Base-by-base conservation (phyloP, 2,888 invertebrate species). In the Tenthredo mesomela region DNA sequence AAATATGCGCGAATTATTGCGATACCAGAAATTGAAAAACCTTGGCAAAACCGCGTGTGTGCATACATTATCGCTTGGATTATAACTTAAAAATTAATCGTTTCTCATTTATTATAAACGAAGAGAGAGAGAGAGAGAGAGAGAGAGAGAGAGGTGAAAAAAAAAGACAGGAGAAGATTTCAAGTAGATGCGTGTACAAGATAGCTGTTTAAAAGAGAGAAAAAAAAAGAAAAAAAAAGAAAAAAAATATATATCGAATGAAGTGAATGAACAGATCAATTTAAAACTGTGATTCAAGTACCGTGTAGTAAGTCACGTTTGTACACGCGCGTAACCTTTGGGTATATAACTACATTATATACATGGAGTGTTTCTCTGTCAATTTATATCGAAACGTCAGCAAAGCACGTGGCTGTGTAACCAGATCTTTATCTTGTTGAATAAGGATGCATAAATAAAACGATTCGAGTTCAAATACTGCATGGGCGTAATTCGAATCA, bases 371-470 rank as follows among this genome's bases (percentile, higher is more conserved):
- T 33, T 43, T 54, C 77, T 77, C 18, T 33, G 77, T 77, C 29
- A 77, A 77, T 54, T 77, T 77, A 50, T 54, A 77, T 77, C 77
- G 77, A 77, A 77, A 75, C 75, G 75, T 75, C 25, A 75, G 75
- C 25, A 75, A 77, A 77, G 33, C 77, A 54, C 77, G 29, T 29
- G 77, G 18, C 47, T 33, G 67, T 61, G 12, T 12, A 61, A 37
- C 21, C 37, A 37, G 50, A 54, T 50, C 29, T 77, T 7, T 54
- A 77, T 77, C 47, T 15, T 9, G n/a, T 40, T 61, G 80, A 61
- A 40, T 61, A 61, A 25, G 21, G 61, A 80, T 61, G 80, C 21
- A 80, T 58, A 40, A 80, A 77, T 77, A 54, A 80, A 61, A 61
- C 15, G 21, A 80, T 80, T 21, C 4, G 33, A 80, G 40, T 80